Evolutionary conservation across 2,888 invertebrate genomes (phyloP), one percentile per base, ranked within the genome.

Genomic region (Drosophila austrosaltans): DNA sequence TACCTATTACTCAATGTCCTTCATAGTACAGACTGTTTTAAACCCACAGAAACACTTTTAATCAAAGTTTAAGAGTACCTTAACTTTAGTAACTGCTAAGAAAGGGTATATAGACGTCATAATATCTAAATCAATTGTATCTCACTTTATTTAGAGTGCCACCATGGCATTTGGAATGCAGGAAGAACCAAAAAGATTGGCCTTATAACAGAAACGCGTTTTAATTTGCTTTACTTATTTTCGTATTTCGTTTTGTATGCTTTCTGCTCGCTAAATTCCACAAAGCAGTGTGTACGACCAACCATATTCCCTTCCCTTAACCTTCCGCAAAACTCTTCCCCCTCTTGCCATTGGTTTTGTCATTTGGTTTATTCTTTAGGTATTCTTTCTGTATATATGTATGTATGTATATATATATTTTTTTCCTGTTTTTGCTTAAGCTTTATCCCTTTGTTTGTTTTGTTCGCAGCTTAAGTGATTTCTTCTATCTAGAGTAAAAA

Each of bases 391-490:
- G 16, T 16, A 16, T 16, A 16, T 16, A 16, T 16, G 16, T 16
- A 16, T 16, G 16, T 16, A 16, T 16, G 16, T 16, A 16, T 16
- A 16, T 16, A 1, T 16, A 16, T 40, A 53, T 57, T 69, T 62
- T 58, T 72, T 72, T 69, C 10, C 10, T 36, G 7, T 36, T 53
- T 20, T 59, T 39, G 36, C 39, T 68, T 25, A 20, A 54, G 61
- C 22, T 39, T 62, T 62, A 44, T 59, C 48, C 48, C 48, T 59
- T 54, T 48, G 56, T 36, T 42, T 12, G 40, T 59, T 36, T 36
- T 54, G 56, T 25, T 53, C 25, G 44, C 39, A 39, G 69, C 61
- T 75, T 44, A 68, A 75, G 69, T 44, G 75, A 58, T 62, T 72
- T 68, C 53, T 58, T 48, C 53, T 39, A 22, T 16, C 62, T 12